phyloP scores from a whole-genome alignment of 2,113 vertebrate genomes.

The Chrysemys picta region DNA sequence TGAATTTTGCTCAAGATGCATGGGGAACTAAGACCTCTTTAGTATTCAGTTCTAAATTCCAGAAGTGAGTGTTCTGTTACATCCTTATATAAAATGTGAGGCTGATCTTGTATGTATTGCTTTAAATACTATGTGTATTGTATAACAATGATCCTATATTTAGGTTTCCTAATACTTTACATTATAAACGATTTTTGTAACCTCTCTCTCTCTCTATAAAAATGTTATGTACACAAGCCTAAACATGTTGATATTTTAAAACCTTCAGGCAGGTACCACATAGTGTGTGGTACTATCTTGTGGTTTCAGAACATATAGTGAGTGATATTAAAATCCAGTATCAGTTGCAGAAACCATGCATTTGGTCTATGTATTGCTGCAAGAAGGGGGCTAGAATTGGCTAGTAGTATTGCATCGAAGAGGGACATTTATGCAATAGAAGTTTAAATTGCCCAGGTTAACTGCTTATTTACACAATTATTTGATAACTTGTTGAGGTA shows the following conservation, averaged over 20 bases:
- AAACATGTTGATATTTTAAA: background rate
- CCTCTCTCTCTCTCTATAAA: background rate
- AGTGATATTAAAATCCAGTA: conserved; percentile 38
- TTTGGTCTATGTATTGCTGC: conserved; percentile 44
- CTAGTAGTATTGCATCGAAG: conserved; percentile 64
- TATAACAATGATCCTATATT: background rate
- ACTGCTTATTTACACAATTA: conserved; percentile 61
- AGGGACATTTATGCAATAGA: conserved; percentile 60
- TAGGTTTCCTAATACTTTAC: background rate
- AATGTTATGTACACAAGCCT: background rate
- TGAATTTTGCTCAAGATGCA: conserved; percentile 19
- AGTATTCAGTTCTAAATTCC: background rate
- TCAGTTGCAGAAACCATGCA: conserved; percentile 40
- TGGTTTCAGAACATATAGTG: conserved; percentile 35
- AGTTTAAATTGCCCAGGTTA: conserved; percentile 52
- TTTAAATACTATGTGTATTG: background rate
- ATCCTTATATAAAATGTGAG: background rate
- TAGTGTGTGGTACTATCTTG: background rate
- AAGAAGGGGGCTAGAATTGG: conserved; percentile 45
- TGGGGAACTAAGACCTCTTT: conserved; percentile 3
- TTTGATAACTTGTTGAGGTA: background rate
- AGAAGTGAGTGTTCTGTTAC: background rate
- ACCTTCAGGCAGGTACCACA: background rate
- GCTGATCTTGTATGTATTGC: background rate
- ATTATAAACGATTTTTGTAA: background rate